Base-by-base conservation (phyloP, 2,888 invertebrate species). In the Cenopis cana region DNA sequence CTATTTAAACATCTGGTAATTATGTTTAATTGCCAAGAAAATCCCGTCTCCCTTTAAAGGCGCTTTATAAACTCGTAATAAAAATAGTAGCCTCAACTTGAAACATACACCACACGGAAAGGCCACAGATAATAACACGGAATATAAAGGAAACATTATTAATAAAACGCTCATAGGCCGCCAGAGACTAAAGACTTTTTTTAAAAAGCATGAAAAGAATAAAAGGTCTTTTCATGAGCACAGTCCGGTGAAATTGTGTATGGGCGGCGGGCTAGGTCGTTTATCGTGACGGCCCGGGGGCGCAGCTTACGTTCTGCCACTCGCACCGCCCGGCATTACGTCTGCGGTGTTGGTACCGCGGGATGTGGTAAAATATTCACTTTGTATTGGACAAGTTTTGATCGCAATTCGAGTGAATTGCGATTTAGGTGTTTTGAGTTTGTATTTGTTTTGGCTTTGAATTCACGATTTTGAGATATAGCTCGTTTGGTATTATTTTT, bases 251-350 rank as follows among this genome's bases (percentile, higher is more conserved):
- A 87, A 87, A 89, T 89, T 86, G 90, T 89, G 85, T 86, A 89
- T 87, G 89, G 89, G 86, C 88, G 86, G 86, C 80, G 78, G 80
- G 84, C 77, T 77, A 78, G 88, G 84, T 87, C 89, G 83, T 87
- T 86, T 86, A 86, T 91, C 93, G 93, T 93, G 93, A 92, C 86
- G 77, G 88, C 93, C 76, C 78, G 68, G 90, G 92, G 90, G 82
- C 82, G 81, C 82, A 77, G 82, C 81, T 84, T 85, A 86, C 88
- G 57, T 60, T 60, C 60, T 60, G 88, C 83, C 85, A 83, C 82
- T 85, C 84, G 81, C 78, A 78, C 59, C 60, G 74, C 73, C 56
- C 60, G 74, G 73, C 66, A 73, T 75, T 76, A 74, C 68, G 70
- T 17, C 55, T 55, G 68, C 67, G 41, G 54, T 70, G 67, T 29